These are phyloP conservation scores for Cylindroiulus punctatus DNA, from an alignment of 2,888 invertebrate genomes.

Conservation along the genomic window DNA sequence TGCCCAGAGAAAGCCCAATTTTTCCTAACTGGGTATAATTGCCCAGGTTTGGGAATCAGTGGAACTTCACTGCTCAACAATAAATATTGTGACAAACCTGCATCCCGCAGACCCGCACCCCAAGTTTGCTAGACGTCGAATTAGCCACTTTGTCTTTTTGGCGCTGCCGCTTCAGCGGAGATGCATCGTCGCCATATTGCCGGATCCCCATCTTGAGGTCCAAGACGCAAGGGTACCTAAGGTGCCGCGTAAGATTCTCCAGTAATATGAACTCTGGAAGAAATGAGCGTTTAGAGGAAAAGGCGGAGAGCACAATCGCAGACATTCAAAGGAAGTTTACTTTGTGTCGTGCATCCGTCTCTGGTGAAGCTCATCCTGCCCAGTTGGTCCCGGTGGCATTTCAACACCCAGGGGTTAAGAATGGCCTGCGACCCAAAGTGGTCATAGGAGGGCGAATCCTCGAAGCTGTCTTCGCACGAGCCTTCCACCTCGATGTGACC, in stretches of 20 bases:
- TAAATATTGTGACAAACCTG: constrained; percentile 63
- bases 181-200: constrained; percentile 70
- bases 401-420: constrained; percentile 70
- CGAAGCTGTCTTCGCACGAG: constrained; percentile 62
- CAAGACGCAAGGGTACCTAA: constrained; percentile 70
- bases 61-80: not conserved
- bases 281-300: not conserved
- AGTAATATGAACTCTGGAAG: constrained; percentile 70
- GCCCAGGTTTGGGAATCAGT: too few relatives aligned
- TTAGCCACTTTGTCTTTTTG: constrained; percentile 69
- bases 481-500: constrained; percentile 65
- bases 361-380: constrained; percentile 64
- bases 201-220: constrained; percentile 72
- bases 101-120: constrained; percentile 70
- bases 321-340: too few relatives aligned
- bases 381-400: constrained; percentile 68
- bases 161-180: constrained; percentile 68
- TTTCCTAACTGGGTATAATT: too few relatives aligned
- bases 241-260: constrained; percentile 71
- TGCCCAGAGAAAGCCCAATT: too few relatives aligned
- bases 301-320: not conserved
- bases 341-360: constrained; percentile 61
- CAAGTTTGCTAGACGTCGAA: constrained; percentile 70
- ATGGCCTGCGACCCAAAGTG: constrained; percentile 60
- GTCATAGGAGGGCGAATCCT: constrained; percentile 59